A percentile compares a stretch with the other conserved stretches of the same genome.
These are phyloP conservation scores for Balaeniceps rex DNA, from an alignment of 2,113 vertebrate species.

Conservation along the genomic window DNA sequence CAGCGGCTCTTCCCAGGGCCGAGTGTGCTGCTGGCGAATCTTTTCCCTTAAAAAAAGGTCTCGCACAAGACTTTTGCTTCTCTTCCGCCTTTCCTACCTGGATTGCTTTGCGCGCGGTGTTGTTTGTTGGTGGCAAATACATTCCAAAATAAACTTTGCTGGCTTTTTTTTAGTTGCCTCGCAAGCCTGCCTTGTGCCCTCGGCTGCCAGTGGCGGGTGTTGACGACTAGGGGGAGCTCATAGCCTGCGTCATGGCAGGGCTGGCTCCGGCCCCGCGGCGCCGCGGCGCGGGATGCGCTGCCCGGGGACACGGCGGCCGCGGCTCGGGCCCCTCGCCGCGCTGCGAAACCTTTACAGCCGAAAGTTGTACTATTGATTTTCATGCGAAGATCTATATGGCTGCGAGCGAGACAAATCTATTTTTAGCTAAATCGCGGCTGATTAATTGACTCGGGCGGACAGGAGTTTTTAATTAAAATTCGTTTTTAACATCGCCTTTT, in stretches of 20 bases:
- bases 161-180: conserved; percentile 2
- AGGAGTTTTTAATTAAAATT: conserved; percentile 59
- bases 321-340: no score
- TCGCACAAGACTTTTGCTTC: not conserved
- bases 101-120: not conserved
- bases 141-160: conserved; percentile 77
- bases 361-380: no score
- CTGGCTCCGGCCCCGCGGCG: not conserved
- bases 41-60: not conserved
- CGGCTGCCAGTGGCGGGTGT: conserved; percentile 25
- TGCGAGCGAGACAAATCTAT: conserved; percentile 58
- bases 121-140: conserved; percentile 57
- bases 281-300: not conserved
- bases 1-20: not conserved
- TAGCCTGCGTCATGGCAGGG: conserved; percentile 59
- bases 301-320: not conserved
- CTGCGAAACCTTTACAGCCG: no score
- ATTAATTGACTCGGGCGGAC: conserved; percentile 37
- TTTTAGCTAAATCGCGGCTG: conserved; percentile 55
- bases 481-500: conserved; percentile 27
- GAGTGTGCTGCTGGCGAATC: not conserved
- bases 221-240: conserved; percentile 80
- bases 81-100: conserved; percentile 13
- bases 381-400: conserved; percentile 21
- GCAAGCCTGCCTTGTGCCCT: not conserved